These are phyloP conservation scores for Pemphredon lugubris DNA, from an alignment of 2,888 invertebrate genomes.

Conservation along the genomic window DNA sequence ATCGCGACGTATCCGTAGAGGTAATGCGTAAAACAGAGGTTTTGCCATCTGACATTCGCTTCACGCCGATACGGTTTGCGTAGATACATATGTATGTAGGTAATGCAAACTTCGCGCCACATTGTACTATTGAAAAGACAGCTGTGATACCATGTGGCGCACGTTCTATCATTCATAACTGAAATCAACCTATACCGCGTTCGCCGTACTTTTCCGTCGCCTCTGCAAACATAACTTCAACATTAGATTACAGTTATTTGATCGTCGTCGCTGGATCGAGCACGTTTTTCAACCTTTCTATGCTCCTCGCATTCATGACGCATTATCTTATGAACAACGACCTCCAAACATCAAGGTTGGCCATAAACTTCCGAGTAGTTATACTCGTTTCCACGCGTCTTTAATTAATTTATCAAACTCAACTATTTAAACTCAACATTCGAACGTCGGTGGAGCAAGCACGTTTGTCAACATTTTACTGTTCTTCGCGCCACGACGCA, in stretches of 20 bases:
- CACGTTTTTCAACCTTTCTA: not conserved
- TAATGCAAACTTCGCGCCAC: not conserved
- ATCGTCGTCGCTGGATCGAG: too few species aligned
- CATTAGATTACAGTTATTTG: constrained; percentile 3
- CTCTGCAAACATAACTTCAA: not conserved
- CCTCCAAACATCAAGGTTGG: not conserved
- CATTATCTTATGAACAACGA: too few species aligned
- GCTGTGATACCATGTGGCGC: not conserved
- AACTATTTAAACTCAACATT: too few species aligned
- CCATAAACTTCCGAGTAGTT: not conserved
- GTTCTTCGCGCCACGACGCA: too few species aligned
- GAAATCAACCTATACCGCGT: not conserved
- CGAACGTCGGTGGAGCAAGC: too few species aligned
- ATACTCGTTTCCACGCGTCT: not conserved
- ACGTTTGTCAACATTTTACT: too few species aligned
- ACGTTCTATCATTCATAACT: constrained; percentile 12
- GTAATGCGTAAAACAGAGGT: not conserved
- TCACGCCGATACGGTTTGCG: not conserved
- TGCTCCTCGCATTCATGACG: too few species aligned
- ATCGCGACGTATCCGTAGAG: not conserved
- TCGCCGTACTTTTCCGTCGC: constrained; percentile 7
- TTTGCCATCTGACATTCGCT: not conserved
- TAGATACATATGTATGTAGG: too few species aligned
- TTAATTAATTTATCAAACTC: not conserved
- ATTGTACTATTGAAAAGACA: constrained; percentile 8